phyloP scores from a whole-genome alignment of 2,797 vertebrate species.

The Falco rusticolus region DNA sequence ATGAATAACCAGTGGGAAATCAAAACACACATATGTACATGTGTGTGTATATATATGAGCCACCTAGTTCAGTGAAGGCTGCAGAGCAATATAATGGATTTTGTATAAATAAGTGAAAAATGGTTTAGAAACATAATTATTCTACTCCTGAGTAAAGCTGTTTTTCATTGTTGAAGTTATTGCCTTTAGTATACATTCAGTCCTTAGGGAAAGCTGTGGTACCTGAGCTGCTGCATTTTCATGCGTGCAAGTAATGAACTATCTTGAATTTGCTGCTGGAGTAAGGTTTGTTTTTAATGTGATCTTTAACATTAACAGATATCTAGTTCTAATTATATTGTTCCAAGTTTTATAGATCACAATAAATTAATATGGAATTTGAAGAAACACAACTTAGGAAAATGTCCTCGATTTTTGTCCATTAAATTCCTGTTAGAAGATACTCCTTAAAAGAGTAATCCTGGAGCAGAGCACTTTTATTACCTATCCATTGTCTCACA shows the following conservation, averaged over 20 bases:
- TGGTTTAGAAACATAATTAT: slow-evolving; percentile 21
- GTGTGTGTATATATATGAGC: neutral
- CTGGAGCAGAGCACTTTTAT: neutral
- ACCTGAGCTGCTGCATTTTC: neutral
- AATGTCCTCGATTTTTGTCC: neutral
- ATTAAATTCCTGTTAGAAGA: neutral
- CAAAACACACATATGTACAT: neutral
- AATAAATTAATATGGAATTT: neutral
- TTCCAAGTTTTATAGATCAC: neutral
- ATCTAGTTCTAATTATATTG: neutral
- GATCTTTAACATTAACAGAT: neutral
- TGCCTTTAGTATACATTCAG: neutral
- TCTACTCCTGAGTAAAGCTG: neutral
- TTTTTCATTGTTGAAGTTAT: neutral
- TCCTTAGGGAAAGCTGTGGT: neutral
- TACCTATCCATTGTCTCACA: neutral
- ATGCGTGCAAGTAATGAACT: neutral
- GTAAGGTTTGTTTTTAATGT: neutral
- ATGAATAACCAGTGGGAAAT: neutral
- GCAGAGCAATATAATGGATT: neutral
- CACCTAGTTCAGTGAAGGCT: neutral
- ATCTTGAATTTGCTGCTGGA: neutral
- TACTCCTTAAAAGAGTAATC: neutral
- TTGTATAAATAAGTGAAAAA: slow-evolving; percentile 36
- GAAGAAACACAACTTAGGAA: neutral